A percentile compares a stretch with the other conserved stretches of the same genome.
phyloP scores from a whole-genome alignment of 2,888 invertebrate species.

The Pollenia griseotomentosa region DNA sequence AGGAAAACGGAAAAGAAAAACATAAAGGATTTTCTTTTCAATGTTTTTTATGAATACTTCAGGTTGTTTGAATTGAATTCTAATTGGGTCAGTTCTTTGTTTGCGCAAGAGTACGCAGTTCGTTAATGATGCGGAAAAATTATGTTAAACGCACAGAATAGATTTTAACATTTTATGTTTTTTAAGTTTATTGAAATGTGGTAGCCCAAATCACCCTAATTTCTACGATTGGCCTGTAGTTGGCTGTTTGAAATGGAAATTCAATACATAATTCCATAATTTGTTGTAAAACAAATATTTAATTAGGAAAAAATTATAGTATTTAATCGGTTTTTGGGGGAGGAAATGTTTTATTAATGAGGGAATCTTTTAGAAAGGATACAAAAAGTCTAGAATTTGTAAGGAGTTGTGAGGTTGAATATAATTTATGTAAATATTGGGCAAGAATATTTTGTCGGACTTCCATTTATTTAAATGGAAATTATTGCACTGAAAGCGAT shows the following conservation, averaged over 20 bases:
- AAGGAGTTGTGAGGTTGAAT: too few species aligned
- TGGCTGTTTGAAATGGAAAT: constrained; percentile 32
- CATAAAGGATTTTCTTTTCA: constrained; percentile 57
- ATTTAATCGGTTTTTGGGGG: background rate
- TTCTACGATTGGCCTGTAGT: background rate
- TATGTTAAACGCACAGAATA: constrained; percentile 33
- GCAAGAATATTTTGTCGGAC: too few species aligned
- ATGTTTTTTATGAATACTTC: constrained; percentile 46
- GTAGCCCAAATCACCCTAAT: background rate
- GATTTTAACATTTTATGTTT: background rate
- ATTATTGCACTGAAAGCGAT: too few species aligned
- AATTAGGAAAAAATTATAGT: background rate
- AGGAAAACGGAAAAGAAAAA: constrained; percentile 6
- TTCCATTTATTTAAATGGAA: too few species aligned
- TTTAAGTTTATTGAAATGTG: background rate
- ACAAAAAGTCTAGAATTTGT: too few species aligned
- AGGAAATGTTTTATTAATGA: constrained; percentile 13
- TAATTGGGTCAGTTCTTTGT: constrained; percentile 69
- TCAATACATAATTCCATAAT: constrained; percentile 33
- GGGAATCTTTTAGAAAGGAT: background rate
- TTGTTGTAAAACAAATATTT: constrained; percentile 11
- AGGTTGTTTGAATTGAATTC: constrained; percentile 60
- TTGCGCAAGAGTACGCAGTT: background rate
- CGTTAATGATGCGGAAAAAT: constrained; percentile 63
- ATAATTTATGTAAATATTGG: too few species aligned